phyloP scores from a whole-genome alignment of 2,797 vertebrate species.

The Cirrhinus molitorella region DNA sequence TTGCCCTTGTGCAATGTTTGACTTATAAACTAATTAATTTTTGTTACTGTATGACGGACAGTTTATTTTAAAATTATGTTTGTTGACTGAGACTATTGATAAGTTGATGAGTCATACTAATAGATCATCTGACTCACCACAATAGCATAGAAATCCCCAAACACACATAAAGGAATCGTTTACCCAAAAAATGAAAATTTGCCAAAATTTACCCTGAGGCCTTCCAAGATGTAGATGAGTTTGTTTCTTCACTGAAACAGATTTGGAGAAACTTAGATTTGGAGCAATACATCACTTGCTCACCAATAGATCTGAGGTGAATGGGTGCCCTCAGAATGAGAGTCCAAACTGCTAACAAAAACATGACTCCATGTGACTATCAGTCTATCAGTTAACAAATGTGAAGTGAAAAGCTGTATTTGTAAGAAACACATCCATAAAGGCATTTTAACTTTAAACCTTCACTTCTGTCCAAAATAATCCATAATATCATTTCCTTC shows the following conservation, averaged over 20 bases:
- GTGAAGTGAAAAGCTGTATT: neutral
- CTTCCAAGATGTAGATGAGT: neutral
- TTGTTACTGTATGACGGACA: neutral
- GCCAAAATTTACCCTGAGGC: neutral
- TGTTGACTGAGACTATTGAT: neutral
- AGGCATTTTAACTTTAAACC: neutral
- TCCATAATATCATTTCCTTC: neutral
- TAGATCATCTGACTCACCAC: neutral
- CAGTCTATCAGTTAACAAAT: neutral
- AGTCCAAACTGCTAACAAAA: neutral
- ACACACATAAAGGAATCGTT: neutral
- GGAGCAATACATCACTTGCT: neutral
- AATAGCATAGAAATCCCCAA: constrained; percentile 1
- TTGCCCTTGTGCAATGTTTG: neutral
- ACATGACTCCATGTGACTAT: neutral
- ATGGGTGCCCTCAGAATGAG: neutral
- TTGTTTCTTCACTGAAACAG: neutral
- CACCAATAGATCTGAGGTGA: neutral
- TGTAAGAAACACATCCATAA: neutral
- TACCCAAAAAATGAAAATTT: neutral
- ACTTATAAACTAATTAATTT: neutral
- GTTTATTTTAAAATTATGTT: neutral
- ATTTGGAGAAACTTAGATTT: neutral
- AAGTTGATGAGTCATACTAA: neutral
- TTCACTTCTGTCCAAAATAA: neutral